Evolutionary conservation across 2,797 vertebrate genomes (phyloP), one percentile per base, ranked within the genome.

Genomic region (Darevskia mixta): DNA sequence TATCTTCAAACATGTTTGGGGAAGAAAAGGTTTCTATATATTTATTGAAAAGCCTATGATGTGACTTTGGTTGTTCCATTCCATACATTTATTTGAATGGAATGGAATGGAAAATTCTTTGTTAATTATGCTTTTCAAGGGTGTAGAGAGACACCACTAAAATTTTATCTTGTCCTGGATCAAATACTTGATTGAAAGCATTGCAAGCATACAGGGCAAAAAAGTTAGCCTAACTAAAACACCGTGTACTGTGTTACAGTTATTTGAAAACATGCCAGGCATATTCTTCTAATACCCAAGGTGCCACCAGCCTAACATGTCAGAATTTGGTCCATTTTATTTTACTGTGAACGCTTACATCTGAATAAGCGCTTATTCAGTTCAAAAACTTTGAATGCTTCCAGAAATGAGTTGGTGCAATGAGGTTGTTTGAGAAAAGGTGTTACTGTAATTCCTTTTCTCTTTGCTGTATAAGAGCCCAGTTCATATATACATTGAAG

Each of bases 101-200:
- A 95, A 79, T 81, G 82, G 71, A 95, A 79, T 81, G 82, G 71
- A 92, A 95, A 86, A 55, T 88, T 61, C 45, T 93, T 91, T 89
- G 72, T 88, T 85, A 69, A 69, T 69, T 27, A 25, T 55, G 49
- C 13, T 55, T 55, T 55, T 55, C 49, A 15, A 55, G 13, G 13
- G 13, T 55, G 49, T 55, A 35, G 13, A 66, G 27, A 17, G 27
- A 18, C 8, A 35, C 58, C 32, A 41, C 41, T 87, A 58, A 82
- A 80, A 82, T 66, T 49, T 41, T 73, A 73, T n/a, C 1, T 61
- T 64, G 61, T 25, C 2, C 23, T 73, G 18, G 79, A 43, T 6
- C 43, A 55, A 82, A 67, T 32, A 67, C 4, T 83, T 55, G 17
- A 1, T 38, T 79, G 85, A 71, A 69, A 79, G n/a, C 27, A 61